phyloP scores from a whole-genome alignment of 2,888 invertebrate genomes.

The Chrysolina americana region DNA sequence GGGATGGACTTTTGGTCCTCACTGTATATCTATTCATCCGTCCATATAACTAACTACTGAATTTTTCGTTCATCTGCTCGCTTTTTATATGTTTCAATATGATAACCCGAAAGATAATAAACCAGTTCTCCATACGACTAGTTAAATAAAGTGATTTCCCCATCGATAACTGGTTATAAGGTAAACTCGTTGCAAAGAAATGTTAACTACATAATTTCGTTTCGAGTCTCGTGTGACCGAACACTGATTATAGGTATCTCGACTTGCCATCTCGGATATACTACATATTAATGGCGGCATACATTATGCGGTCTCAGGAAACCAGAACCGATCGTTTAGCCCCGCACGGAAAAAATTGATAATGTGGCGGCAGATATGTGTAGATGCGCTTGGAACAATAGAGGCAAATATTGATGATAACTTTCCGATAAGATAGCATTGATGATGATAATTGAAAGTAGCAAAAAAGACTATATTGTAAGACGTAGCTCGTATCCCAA shows the following conservation, averaged over 20 bases:
- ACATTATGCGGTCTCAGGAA: slow-evolving; percentile 36
- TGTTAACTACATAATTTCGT: slow-evolving; percentile 44
- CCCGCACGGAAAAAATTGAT: slow-evolving; percentile 14
- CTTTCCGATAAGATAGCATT: too few species aligned
- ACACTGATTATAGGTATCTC: slow-evolving; percentile 61
- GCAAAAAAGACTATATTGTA: too few species aligned
- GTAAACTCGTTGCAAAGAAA: slow-evolving; percentile 26
- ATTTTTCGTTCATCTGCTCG: too few species aligned
- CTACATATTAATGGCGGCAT: slow-evolving; percentile 32
- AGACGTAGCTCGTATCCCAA: too few species aligned
- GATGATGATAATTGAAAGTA: too few species aligned
- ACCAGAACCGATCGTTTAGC: slow-evolving; percentile 30
- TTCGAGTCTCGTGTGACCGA: slow-evolving; percentile 56
- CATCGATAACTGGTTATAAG: slow-evolving; percentile 28
- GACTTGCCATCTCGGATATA: slow-evolving; percentile 55
- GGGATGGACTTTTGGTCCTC: too few species aligned
- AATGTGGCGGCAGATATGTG: not conserved
- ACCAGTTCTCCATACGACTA: slow-evolving; percentile 1
- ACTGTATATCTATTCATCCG: too few species aligned
- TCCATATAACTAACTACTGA: too few species aligned
- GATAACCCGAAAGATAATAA: not conserved
- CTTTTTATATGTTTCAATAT: not conserved
- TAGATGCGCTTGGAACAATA: not conserved
- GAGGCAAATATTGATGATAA: not conserved
- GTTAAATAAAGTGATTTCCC: slow-evolving; percentile 11